Base-by-base conservation (phyloP, 2,888 invertebrate species). In the Ischnus inquisitorius region DNA sequence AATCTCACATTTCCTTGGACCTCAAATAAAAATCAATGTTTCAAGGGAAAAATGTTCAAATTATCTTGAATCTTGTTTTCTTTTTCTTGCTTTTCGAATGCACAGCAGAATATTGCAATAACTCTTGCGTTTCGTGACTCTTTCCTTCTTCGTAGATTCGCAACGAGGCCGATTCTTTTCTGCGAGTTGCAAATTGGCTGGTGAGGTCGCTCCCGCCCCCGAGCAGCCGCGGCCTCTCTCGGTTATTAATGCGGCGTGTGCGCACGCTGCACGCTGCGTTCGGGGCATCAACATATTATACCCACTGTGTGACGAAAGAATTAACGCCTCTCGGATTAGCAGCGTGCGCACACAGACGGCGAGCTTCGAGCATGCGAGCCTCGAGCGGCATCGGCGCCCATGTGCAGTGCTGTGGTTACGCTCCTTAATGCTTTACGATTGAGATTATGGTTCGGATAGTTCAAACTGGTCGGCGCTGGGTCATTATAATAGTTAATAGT, bases 401-500 rank as follows among this genome's bases (percentile, higher is more conserved):
- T 34, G 8, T 34, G 34, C 34, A 34, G 5, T 4, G 34, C 34
- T 6, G 1, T 34, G 34, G 34, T 34, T 19, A 54, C 10, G 2
- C 12, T 19, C 3, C 12, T 12, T 54, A 54, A 6, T 2, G 16
- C 22, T 54, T 54, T 10, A 10, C 3, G 2, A 22, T 51, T 51
- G 34, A 34, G 6, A 77, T 86, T 84, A 86, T 80, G 78, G 79
- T 75, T 83, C 68, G 43, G 43, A 34, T 34, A 6, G 34, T 34
- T 34, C 34, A 34, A 34, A 34, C 34, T 34, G 34, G 34, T 34
- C 34, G 34, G 34, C 34, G 34, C 5, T 6, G 34, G 34, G 6
- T n/a, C 74, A 57, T 86, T 86, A 84, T 85, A 82, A 84, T 84
- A 84, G 85, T 84, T 62, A 72, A 65, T 51, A 79, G 34, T 34